Percentiles rank a stretch among this genome's conserved stretches.
These are phyloP conservation scores for Triplophysa siluroides DNA, from an alignment of 2,113 vertebrate genomes.

Conservation along the genomic window DNA sequence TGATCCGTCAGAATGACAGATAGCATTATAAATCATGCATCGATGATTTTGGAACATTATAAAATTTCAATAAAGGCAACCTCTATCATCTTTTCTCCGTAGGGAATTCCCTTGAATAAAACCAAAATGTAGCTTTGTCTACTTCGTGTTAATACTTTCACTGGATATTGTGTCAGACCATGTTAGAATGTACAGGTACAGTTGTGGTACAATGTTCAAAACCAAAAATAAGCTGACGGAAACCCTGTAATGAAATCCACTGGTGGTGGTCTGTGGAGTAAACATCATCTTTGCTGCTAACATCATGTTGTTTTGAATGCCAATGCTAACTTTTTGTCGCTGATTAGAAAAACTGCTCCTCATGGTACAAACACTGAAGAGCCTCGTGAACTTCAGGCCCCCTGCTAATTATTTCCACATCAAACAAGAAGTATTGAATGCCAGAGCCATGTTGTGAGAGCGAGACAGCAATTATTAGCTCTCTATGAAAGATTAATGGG, in stretches of 20 bases:
- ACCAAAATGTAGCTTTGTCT: no score
- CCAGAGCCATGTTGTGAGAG: slow-evolving; percentile 39
- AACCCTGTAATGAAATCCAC: neutral
- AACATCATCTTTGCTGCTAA: neutral
- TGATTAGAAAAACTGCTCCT: slow-evolving; percentile 34
- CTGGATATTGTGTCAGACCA: no score
- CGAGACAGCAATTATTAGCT: slow-evolving; percentile 60
- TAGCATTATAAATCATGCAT: no score
- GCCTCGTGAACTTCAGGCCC: slow-evolving; percentile 57
- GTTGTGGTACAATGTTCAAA: no score
- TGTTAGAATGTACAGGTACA: no score
- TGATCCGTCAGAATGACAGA: no score
- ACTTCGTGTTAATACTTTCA: no score
- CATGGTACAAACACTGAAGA: slow-evolving; percentile 54
- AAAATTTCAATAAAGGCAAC: no score
- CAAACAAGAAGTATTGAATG: slow-evolving; percentile 59
- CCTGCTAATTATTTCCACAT: slow-evolving; percentile 65
- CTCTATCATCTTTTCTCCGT: no score
- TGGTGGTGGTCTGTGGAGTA: neutral
- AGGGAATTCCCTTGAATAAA: no score
- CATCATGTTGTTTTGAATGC: slow-evolving; percentile 48
- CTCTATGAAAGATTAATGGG: slow-evolving; percentile 65
- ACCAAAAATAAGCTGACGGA: no score
- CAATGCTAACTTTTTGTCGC: slow-evolving; percentile 42
- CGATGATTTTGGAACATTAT: no score